A percentile compares a stretch with the other conserved stretches of the same genome.
phyloP scores from a whole-genome alignment of 2,888 invertebrate species.

The Volucella inflata region DNA sequence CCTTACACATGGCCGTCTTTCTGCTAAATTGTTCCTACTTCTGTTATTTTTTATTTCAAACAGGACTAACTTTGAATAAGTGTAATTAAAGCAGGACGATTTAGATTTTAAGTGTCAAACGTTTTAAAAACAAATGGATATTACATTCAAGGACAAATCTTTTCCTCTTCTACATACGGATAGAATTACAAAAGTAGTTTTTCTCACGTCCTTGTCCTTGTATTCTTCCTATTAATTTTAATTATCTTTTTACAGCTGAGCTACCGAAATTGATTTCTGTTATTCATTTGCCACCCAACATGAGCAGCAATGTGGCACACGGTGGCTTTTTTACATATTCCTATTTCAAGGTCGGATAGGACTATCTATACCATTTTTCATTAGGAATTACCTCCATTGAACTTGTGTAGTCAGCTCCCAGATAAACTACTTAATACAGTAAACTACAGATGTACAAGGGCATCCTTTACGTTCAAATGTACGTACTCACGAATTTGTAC shows the following conservation, averaged over 20 bases:
- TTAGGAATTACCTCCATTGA: slow-evolving; percentile 12
- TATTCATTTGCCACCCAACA: slow-evolving; percentile 67
- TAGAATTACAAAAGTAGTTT: not conserved
- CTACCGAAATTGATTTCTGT: slow-evolving; percentile 50
- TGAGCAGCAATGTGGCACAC: not conserved
- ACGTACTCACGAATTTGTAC: slow-evolving; percentile 11
- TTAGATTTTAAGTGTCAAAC: too few relatives aligned
- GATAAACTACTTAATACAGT: not conserved
- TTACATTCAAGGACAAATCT: too few relatives aligned
- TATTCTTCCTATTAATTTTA: slow-evolving; percentile 8
- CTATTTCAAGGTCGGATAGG: slow-evolving; percentile 18
- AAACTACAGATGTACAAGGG: slow-evolving; percentile 46
- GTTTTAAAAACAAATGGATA: too few relatives aligned
- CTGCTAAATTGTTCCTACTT: too few relatives aligned
- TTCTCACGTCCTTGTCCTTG: slow-evolving; percentile 33
- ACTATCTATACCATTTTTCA: not conserved
- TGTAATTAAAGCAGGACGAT: too few relatives aligned
- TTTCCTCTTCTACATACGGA: too few relatives aligned
- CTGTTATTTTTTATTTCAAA: too few relatives aligned
- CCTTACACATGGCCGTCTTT: too few relatives aligned
- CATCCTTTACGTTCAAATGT: slow-evolving; percentile 25
- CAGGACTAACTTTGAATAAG: too few relatives aligned
- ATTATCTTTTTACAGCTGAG: slow-evolving; percentile 46
- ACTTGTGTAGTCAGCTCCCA: not conserved
- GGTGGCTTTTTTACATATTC: too few relatives aligned